These are phyloP conservation scores for Silurus aristotelis DNA, from an alignment of 2,797 vertebrate genomes.

Conservation along the genomic window DNA sequence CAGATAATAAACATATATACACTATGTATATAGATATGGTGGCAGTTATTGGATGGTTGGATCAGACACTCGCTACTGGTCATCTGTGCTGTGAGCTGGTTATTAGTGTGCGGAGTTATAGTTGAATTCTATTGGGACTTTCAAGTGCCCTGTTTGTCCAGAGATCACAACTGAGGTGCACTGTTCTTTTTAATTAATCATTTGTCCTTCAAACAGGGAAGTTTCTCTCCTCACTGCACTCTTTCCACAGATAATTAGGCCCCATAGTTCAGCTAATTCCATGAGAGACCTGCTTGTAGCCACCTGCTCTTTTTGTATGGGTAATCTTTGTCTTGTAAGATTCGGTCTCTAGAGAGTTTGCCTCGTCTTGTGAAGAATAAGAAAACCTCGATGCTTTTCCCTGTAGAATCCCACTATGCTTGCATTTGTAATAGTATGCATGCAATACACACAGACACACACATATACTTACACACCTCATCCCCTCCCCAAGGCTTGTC, in stretches of 20 bases:
- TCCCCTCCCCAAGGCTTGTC: slow-evolving; percentile 20
- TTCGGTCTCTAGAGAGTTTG: slow-evolving; percentile 68
- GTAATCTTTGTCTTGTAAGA: slow-evolving; percentile 79
- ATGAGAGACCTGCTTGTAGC: slow-evolving; percentile 61
- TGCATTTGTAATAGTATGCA: slow-evolving; percentile 58
- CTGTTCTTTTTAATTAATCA: slow-evolving; percentile 79
- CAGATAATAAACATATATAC: neutral
- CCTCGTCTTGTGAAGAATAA: slow-evolving; percentile 66
- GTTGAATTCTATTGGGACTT: slow-evolving; percentile 45
- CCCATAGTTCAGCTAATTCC: slow-evolving; percentile 70
- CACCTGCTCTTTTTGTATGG: slow-evolving; percentile 75
- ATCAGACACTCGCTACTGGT: slow-evolving; percentile 22
- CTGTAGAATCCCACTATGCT: slow-evolving; percentile 52
- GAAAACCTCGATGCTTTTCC: slow-evolving; percentile 67
- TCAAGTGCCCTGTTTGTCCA: slow-evolving; percentile 63
- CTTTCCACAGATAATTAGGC: slow-evolving; percentile 77
- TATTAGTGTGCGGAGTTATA: slow-evolving; percentile 65
- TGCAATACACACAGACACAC: slow-evolving; percentile 36
- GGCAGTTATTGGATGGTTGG: neutral
- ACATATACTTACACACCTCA: slow-evolving; percentile 20
- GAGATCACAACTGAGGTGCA: slow-evolving; percentile 72
- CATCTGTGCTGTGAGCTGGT: slow-evolving; percentile 41
- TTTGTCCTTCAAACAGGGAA: slow-evolving; percentile 79
- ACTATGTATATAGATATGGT: neutral
- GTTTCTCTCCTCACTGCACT: slow-evolving; percentile 64